phyloP scores from a whole-genome alignment of 1,140 invertebrate genomes.

The Diplogasteroides magnus region DNA sequence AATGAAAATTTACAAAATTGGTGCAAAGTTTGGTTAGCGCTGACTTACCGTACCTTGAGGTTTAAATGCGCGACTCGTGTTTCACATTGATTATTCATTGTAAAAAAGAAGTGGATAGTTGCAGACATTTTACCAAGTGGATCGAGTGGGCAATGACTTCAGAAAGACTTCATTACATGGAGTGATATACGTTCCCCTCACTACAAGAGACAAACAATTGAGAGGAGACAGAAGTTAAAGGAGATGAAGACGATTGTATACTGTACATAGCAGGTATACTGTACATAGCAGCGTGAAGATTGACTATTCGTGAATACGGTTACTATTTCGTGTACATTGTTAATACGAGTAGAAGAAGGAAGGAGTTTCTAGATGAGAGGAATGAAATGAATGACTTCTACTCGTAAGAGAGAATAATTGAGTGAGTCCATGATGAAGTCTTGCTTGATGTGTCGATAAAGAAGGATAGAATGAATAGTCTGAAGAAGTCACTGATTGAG shows the following conservation, averaged over 20 bases:
- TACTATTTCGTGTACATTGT: too few species aligned
- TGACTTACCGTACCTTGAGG: neutral
- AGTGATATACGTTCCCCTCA: constrained; percentile 92
- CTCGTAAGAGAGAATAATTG: too few species aligned
- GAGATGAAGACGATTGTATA: neutral
- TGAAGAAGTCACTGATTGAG: too few species aligned
- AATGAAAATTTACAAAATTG: too few species aligned
- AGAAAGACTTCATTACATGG: constrained; percentile 76
- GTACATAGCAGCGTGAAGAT: too few species aligned
- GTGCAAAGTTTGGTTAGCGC: neutral
- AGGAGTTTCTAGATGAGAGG: too few species aligned
- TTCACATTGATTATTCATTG: neutral
- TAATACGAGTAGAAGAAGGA: too few species aligned
- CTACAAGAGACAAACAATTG: constrained; percentile 72
- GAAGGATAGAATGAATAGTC: too few species aligned
- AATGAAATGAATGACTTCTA: too few species aligned
- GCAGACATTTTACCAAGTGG: constrained; percentile 72
- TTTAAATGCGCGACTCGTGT: neutral
- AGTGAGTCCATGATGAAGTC: too few species aligned
- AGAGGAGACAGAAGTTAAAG: neutral
- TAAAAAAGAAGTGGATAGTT: constrained; percentile 2
- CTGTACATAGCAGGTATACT: neutral
- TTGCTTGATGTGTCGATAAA: too few species aligned
- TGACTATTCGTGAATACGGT: too few species aligned
- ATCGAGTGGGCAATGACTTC: constrained; percentile 78